Evolutionary conservation across 2,888 invertebrate genomes (phyloP), one percentile per base, ranked within the genome.

Genomic region (Achlya flavicornis): DNA sequence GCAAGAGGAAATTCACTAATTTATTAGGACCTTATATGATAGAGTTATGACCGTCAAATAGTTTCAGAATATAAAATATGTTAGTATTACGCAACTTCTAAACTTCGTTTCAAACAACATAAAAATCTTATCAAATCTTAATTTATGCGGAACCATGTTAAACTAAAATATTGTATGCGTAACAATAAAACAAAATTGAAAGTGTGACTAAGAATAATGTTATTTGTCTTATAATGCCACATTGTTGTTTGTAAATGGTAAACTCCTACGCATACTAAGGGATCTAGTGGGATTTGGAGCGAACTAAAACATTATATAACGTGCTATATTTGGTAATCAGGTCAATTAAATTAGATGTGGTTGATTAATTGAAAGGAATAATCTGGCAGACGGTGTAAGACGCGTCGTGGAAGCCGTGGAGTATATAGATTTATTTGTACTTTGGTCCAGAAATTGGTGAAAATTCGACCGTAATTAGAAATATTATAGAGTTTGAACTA

Each of bases 181-280:
- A 63, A 66, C 65, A 64, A 66, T 57, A 66, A 63, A 66, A 64
- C 58, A 66, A 73, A 73, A 72, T 60, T 65, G 67, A 72, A 73
- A 76, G 68, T 75, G 73, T 77, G 76, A 77, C 69, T 75, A 69
- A 74, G 66, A 77, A 69, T 70, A 75, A 78, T 75, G 67, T 38
- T 65, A 65, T 72, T 67, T 65, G 53, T 60, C 59, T 63, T 61
- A 26, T 43, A 67, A 59, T n/a, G 38, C 43, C 26, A 61, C 58
- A 64, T 67, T 67, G 61, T 69, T 72, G 57, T 61, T 61, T 64
- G 64, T 66, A 63, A 64, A 61, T 65, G 63, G 64, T 60, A 38
- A 43, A 68, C 65, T 67, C 75, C 75, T 61, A 76, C 72, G 8
- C 61, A n/a, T 61, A 53, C 64, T 67, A 19, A 61, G 58, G 66